Conservation (phyloP, 2,888 invertebrate genomes). For the Rapana venosa region DNA sequence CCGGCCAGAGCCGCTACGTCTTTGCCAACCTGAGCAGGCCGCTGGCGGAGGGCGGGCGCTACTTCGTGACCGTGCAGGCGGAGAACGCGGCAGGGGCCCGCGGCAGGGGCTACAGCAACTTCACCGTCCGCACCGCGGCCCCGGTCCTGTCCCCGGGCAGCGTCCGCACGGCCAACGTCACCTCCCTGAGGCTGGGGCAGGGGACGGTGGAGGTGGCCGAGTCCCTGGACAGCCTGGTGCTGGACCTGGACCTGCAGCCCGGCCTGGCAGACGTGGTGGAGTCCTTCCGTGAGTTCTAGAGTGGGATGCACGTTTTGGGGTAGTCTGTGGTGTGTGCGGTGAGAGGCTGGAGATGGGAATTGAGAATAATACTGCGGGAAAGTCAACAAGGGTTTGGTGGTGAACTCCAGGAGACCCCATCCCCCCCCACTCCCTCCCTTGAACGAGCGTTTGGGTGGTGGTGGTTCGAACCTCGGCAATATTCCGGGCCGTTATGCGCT, state of each 20-base stretch:
- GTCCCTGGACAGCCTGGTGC: slow-evolving; percentile 8
- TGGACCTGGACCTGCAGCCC: slow-evolving; percentile 15
- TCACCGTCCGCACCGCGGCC: slow-evolving; percentile 19
- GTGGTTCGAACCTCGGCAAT: too few relatives aligned
- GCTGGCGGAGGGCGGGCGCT: slow-evolving; percentile 9
- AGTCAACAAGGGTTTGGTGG: too few relatives aligned
- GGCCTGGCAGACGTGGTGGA: background rate
- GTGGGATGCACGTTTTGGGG: too few relatives aligned
- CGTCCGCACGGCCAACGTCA: background rate
- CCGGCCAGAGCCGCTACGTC: background rate
- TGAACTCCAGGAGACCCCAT: too few relatives aligned
- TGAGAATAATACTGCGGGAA: too few relatives aligned
- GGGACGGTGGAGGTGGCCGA: slow-evolving; percentile 4
- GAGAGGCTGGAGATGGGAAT: too few relatives aligned
- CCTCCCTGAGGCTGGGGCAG: background rate
- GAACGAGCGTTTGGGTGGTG: too few relatives aligned
- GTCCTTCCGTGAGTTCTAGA: slow-evolving; percentile 21
- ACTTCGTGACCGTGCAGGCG: slow-evolving; percentile 24
- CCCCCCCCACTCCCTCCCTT: too few relatives aligned
- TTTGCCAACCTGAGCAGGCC: background rate
- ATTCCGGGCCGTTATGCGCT: too few relatives aligned
- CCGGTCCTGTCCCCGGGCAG: slow-evolving; percentile 7
- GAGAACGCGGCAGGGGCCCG: slow-evolving; percentile 13
- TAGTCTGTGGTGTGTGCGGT: too few relatives aligned
- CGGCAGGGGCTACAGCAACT: slow-evolving; percentile 24